A percentile compares a stretch with the other conserved stretches of the same genome.
phyloP scores from a whole-genome alignment of 2,113 vertebrate species.

The Indicator indicator region DNA sequence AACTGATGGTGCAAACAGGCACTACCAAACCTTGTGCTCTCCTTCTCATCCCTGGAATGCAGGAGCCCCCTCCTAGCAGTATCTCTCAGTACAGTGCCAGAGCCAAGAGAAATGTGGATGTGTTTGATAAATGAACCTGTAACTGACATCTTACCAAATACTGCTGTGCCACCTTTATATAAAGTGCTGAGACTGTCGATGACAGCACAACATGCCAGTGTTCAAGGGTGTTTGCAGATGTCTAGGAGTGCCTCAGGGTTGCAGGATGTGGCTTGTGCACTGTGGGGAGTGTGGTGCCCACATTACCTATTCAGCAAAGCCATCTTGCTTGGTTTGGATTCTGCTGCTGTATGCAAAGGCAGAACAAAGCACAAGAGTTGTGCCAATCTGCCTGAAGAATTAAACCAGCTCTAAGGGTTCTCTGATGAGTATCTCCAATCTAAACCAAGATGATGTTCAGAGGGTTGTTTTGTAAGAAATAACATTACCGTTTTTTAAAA shows the following conservation, averaged over 20 bases:
- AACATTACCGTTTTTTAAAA: not conserved
- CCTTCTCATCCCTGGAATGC: not conserved
- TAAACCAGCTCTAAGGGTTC: not conserved
- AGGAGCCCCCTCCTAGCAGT: not conserved
- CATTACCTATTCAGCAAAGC: not conserved
- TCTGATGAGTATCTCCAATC: not conserved
- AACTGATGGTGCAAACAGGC: not conserved
- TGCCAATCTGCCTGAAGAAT: not conserved
- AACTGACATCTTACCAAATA: not conserved
- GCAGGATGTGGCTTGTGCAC: not conserved
- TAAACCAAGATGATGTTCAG: not conserved
- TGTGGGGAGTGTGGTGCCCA: not conserved
- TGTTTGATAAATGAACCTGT: not conserved
- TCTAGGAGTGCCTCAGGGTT: not conserved
- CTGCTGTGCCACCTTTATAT: not conserved
- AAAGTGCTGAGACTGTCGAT: not conserved
- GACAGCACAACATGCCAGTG: not conserved
- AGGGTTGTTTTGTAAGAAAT: not conserved
- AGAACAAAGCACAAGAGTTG: not conserved
- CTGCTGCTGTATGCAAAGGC: not conserved
- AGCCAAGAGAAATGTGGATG: not conserved
- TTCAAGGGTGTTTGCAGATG: not conserved
- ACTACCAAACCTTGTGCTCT: not conserved
- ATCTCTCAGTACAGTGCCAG: not conserved
- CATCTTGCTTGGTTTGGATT: not conserved